Evolutionary conservation across 2,888 invertebrate genomes (phyloP), one percentile per base, ranked within the genome.

Genomic region (Dicranocentrus wangi): DNA sequence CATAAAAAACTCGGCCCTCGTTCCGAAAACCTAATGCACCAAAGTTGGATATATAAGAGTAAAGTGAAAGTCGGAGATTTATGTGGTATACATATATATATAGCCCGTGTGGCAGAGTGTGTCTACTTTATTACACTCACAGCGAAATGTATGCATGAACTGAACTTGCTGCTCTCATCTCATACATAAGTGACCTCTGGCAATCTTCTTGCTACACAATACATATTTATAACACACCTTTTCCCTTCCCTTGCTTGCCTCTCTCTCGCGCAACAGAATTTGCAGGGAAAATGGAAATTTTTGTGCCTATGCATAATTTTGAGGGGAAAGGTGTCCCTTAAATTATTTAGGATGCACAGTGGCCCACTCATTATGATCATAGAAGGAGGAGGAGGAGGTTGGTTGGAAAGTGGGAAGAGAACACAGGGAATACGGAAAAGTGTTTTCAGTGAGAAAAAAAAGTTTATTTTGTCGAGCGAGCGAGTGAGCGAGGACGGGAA

Each of bases 31-130:
- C n/a, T n/a, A n/a, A n/a, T n/a, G n/a, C n/a, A n/a, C n/a, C n/a
- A n/a, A n/a, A n/a, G 39, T 47, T 19, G 70, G 19, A 51, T 25
- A 60, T 42, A 47, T 47, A 71, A 60, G n/a, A 72, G 47, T 61
- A 72, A 51, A 72, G 71, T 72, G 71, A 72, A 72, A 72, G 60
- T 47, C 51, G 43, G 60, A 72, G 71, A 72, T 72, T 72, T 61
- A 72, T 43, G 25, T 23, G 25, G 13, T n/a, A 55, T 55, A 13
- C 25, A 55, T 51, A 47, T 47, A n/a, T 51, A 51, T 51, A 21
- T 51, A 51, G 19, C n/a, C n/a, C n/a, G n/a, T n/a, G n/a, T n/a
- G n/a, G n/a, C n/a, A n/a, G n/a, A n/a, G n/a, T n/a, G n/a, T n/a
- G n/a, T n/a, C n/a, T n/a, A n/a, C n/a, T n/a, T n/a, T n/a, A n/a